Percentiles rank a stretch among this genome's conserved stretches.
phyloP scores from a whole-genome alignment of 2,113 vertebrate species.

The Centrocercus urophasianus region DNA sequence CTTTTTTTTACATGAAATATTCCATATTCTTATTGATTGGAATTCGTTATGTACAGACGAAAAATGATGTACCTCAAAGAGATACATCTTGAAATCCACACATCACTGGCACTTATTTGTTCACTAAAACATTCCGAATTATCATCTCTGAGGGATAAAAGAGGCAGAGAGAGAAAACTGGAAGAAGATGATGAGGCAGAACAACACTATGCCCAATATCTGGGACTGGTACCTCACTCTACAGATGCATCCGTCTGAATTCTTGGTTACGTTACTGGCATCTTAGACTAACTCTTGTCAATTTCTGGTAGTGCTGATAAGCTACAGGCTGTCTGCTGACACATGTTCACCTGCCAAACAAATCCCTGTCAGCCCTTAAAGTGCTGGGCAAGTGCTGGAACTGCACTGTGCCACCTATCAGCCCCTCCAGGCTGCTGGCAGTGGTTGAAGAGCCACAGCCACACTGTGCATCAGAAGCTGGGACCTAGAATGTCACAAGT shows the following conservation, averaged over 20 bases:
- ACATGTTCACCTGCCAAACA: not conserved
- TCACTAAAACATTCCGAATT: conserved; percentile 31
- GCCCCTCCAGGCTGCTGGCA: not conserved
- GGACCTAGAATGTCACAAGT: not conserved
- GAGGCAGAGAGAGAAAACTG: not conserved
- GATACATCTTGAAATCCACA: conserved; percentile 13
- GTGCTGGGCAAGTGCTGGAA: not conserved
- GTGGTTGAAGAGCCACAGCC: not conserved
- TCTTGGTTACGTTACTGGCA: not conserved
- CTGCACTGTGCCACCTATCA: not conserved
- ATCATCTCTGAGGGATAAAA: conserved; percentile 25
- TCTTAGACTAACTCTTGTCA: not conserved
- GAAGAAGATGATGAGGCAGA: conserved; percentile 32
- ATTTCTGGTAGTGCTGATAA: not conserved
- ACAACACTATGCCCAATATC: not conserved
- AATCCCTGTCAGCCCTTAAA: not conserved
- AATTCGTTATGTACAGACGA: conserved; percentile 44
- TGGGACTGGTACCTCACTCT: not conserved
- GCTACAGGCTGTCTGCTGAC: not conserved
- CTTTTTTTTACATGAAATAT: not conserved
- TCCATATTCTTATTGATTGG: conserved; percentile 36
- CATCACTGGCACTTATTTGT: conserved; percentile 40
- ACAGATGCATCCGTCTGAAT: not conserved
- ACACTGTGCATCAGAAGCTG: not conserved
- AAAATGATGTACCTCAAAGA: conserved; percentile 13